Conservation (phyloP, 2,797 vertebrate genomes). For the Balearica regulorum region DNA sequence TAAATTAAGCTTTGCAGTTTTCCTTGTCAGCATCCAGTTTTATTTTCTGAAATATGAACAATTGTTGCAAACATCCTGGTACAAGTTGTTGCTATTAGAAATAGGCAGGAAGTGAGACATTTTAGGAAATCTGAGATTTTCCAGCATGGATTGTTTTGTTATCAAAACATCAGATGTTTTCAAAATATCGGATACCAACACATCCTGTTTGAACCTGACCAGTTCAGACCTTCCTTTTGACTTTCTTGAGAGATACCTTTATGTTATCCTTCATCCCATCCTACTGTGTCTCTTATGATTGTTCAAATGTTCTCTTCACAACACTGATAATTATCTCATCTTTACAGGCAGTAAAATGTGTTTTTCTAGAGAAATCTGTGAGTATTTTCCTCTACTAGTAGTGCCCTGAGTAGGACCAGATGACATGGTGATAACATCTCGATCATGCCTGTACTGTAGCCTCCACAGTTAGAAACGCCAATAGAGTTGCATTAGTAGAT, state of each 20-base stretch:
- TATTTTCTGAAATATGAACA: background rate
- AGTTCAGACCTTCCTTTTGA: background rate
- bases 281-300: background rate
- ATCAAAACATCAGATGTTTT: background rate
- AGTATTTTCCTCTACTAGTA: background rate
- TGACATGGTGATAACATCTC: background rate
- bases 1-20: background rate
- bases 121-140: background rate
- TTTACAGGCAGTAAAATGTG: background rate
- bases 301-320: background rate
- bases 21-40: background rate
- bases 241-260: background rate
- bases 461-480: background rate
- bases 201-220: background rate
- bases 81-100: background rate
- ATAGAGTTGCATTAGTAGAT: background rate
- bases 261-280: background rate
- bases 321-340: background rate
- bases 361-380: background rate
- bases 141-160: background rate
- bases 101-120: background rate
- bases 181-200: background rate
- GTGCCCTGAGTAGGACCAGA: background rate
- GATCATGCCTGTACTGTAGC: background rate
- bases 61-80: background rate